These are phyloP conservation scores for Oryzias curvinotus DNA, from an alignment of 2,113 vertebrate genomes.

Conservation along the genomic window DNA sequence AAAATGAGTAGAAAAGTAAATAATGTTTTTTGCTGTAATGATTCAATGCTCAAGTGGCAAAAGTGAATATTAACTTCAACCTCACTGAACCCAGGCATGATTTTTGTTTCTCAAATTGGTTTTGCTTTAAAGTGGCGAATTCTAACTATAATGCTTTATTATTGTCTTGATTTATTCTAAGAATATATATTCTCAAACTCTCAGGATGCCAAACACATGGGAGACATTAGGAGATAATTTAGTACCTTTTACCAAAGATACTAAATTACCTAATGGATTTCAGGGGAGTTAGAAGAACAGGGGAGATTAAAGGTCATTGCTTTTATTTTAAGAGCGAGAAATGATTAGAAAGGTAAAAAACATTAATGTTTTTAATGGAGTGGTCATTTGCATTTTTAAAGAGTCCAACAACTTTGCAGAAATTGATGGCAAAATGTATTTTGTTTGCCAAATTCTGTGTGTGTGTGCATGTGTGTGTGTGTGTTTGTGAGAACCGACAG, in stretches of 20 bases:
- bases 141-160: slow-evolving; percentile 45
- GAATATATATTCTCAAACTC: slow-evolving; percentile 64
- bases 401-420: slow-evolving; percentile 6
- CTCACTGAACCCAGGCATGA: slow-evolving; percentile 41
- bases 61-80: neutral
- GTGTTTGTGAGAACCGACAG: neutral
- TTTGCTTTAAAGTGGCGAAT: slow-evolving; percentile 61
- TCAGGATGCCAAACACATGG: slow-evolving; percentile 44
- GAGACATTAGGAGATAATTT: slow-evolving; percentile 52
- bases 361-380: slow-evolving; percentile 25
- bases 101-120: slow-evolving; percentile 49
- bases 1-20: too few species aligned
- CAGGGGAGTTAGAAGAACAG: slow-evolving; percentile 6
- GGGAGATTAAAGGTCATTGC: slow-evolving; percentile 27
- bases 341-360: slow-evolving; percentile 43
- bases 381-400: slow-evolving; percentile 44
- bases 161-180: slow-evolving; percentile 49
- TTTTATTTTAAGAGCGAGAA: slow-evolving; percentile 42
- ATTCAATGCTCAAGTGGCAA: too few species aligned
- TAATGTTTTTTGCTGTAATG: too few species aligned
- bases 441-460: slow-evolving; percentile 9
- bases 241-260: slow-evolving; percentile 37
- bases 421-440: slow-evolving; percentile 9
- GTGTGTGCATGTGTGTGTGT: too few species aligned
- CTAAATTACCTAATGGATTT: slow-evolving; percentile 61